phyloP scores from a whole-genome alignment of 2,113 vertebrate genomes.

The Trogon surrucura region DNA sequence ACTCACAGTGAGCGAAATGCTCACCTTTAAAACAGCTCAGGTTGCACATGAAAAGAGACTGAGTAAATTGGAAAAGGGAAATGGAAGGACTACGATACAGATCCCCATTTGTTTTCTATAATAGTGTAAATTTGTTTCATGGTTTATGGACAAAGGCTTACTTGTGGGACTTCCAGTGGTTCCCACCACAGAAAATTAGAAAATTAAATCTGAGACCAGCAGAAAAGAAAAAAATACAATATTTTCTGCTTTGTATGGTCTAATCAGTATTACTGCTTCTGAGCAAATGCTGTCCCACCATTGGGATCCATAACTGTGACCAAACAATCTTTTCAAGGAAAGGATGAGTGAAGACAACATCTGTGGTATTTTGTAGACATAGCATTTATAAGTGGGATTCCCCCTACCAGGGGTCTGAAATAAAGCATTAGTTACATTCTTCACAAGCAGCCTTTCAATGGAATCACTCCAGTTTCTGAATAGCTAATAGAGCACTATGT shows the following conservation, averaged over 20 bases:
- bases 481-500: background rate
- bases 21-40: conserved; percentile 4
- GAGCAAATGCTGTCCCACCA: background rate
- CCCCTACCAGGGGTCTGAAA: background rate
- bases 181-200: background rate
- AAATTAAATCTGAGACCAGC: background rate
- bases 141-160: background rate
- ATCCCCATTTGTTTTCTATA: background rate
- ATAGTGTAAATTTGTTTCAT: background rate
- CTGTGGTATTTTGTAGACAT: background rate
- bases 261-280: background rate
- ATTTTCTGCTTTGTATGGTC: background rate
- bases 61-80: background rate
- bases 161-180: background rate
- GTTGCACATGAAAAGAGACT: background rate
- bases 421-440: background rate
- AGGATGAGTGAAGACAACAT: background rate
- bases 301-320: background rate
- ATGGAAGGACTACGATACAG: background rate
- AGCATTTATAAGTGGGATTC: background rate
- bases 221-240: background rate
- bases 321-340: background rate
- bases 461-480: background rate
- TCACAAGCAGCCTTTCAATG: background rate
- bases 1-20: background rate